These are phyloP conservation scores for Deilephila porcellus DNA, from an alignment of 2,888 invertebrate genomes.

Conservation along the genomic window DNA sequence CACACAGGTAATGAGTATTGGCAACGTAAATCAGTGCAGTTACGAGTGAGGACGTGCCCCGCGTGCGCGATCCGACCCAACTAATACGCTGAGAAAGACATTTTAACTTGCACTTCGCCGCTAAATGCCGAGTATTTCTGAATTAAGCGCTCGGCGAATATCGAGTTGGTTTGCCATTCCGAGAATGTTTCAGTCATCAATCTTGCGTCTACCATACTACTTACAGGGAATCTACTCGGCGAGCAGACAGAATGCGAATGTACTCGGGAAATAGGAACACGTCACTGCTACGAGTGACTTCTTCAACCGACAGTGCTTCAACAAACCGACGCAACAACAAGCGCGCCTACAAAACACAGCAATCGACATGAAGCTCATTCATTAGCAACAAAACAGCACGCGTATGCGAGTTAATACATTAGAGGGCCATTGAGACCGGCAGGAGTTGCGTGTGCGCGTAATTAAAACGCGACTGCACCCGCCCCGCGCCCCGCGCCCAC, in stretches of 20 bases:
- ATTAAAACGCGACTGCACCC: conserved; percentile 14
- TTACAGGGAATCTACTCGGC: background rate
- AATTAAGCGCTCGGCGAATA: conserved; percentile 2
- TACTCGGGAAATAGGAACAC: conserved; percentile 5
- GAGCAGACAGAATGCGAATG: background rate
- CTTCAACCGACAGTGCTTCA: background rate
- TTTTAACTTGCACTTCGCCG: conserved; percentile 2
- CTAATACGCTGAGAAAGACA: conserved; percentile 16
- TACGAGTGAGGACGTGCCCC: conserved; percentile 3
- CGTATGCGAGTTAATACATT: conserved; percentile 17
- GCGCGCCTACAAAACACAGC: background rate
- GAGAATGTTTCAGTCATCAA: background rate
- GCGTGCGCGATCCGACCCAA: background rate
- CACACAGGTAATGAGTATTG: conserved; percentile 20
- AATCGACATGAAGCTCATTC: background rate
- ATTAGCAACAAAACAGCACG: conserved; percentile 20
- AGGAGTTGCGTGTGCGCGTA: conserved; percentile 16
- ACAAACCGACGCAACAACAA: background rate
- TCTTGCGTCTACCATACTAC: background rate
- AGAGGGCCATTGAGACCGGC: conserved; percentile 13
- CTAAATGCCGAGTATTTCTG: conserved; percentile 2
- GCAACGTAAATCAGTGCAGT: conserved; percentile 19
- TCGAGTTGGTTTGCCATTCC: background rate
- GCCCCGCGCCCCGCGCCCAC: background rate
- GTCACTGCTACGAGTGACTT: background rate